Conservation (phyloP, 1,140 invertebrate species). For the Hetaerina americana region DNA sequence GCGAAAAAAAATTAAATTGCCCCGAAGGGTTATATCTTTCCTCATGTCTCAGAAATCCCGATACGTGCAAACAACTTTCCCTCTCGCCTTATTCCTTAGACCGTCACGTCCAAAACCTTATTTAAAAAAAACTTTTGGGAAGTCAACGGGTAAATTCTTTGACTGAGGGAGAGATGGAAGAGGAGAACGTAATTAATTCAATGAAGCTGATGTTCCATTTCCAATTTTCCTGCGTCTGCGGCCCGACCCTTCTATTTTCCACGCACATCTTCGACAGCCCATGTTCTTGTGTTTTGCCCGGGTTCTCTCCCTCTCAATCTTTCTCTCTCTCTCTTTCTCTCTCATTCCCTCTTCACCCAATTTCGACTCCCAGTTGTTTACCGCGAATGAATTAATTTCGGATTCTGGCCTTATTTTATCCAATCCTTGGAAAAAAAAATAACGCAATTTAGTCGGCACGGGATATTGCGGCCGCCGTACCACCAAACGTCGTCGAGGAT, state of each 20-base stretch:
- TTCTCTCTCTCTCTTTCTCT: neutral
- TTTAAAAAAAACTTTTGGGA: neutral
- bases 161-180: neutral
- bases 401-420: neutral
- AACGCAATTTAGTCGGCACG: too few relatives aligned
- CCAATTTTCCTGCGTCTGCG: too few relatives aligned
- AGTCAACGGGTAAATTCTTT: neutral
- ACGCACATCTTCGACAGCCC: too few relatives aligned
- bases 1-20: too few relatives aligned
- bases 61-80: neutral
- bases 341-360: neutral
- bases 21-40: neutral
- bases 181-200: neutral
- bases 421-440: neutral
- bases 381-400: neutral
- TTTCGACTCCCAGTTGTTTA: neutral
- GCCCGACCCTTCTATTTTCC: too few relatives aligned
- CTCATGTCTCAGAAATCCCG: neutral
- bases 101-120: neutral
- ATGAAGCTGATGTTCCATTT: too few relatives aligned
- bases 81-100: neutral
- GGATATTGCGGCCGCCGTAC: too few relatives aligned
- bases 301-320: neutral
- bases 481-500: too few relatives aligned
- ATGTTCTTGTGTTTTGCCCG: too few relatives aligned